These are phyloP conservation scores for Nemoura dubitans DNA, from an alignment of 2,888 invertebrate genomes.

Conservation along the genomic window DNA sequence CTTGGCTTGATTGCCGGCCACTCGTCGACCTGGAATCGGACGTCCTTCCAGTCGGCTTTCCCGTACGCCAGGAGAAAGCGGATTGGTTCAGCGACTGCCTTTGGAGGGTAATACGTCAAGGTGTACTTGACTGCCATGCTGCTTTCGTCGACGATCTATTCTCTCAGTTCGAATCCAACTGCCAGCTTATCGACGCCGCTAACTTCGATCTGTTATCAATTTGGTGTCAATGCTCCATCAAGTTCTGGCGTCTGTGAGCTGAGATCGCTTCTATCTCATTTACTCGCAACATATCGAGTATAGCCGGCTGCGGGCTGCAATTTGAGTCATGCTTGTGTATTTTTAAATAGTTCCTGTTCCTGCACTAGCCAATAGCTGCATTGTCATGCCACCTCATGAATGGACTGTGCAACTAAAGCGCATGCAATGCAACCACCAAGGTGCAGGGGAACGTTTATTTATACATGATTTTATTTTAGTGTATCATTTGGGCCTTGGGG, in stretches of 20 bases:
- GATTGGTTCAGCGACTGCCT: conserved; percentile 60
- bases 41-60: conserved; percentile 59
- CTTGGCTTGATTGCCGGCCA: conserved; percentile 42
- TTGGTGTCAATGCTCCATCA: neutral
- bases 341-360: neutral
- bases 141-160: neutral
- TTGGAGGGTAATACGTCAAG: conserved; percentile 60
- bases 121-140: conserved; percentile 55
- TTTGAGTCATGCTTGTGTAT: neutral
- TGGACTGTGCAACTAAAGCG: neutral
- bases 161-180: neutral
- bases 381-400: neutral
- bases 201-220: neutral
- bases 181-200: neutral
- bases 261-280: too few species aligned
- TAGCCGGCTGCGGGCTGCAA: too few species aligned
- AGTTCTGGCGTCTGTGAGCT: neutral
- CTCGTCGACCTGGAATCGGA: conserved; percentile 31
- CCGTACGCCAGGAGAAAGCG: conserved; percentile 58
- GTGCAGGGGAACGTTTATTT: too few species aligned
- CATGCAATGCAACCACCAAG: too few species aligned
- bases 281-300: too few species aligned
- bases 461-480: too few species aligned
- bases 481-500: too few species aligned
- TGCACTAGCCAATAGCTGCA: neutral